phyloP scores from a whole-genome alignment of 1,140 invertebrate species.

The Gryon sp. region DNA sequence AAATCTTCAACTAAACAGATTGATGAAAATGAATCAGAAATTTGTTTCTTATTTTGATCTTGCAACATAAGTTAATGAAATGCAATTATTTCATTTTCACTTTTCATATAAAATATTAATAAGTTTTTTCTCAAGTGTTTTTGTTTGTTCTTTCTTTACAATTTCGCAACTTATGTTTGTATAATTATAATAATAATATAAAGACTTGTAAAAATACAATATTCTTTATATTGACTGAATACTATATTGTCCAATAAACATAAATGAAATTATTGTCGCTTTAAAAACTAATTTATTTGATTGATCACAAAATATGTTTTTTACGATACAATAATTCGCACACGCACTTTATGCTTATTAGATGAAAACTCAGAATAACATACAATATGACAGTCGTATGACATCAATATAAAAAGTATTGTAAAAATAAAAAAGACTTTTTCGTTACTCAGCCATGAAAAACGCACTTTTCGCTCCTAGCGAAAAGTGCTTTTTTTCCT shows the following conservation, averaged over 20 bases:
- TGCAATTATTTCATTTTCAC: neutral
- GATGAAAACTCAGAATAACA: conserved; percentile 49
- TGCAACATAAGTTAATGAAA: too few species aligned
- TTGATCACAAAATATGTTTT: neutral
- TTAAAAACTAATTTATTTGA: conserved; percentile 33
- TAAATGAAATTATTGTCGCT: conserved; percentile 55
- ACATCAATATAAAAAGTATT: conserved; percentile 10
- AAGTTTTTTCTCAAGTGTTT: neutral
- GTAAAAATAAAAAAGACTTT: conserved; percentile 1
- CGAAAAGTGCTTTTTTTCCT: too few species aligned
- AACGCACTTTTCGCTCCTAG: too few species aligned
- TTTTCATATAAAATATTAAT: neutral
- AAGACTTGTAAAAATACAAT: conserved; percentile 53
- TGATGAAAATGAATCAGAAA: too few species aligned
- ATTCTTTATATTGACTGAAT: conserved; percentile 30
- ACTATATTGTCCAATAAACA: conserved; percentile 49
- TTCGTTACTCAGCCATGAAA: too few species aligned
- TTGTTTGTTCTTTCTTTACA: neutral
- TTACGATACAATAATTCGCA: neutral
- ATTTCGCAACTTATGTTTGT: conserved; percentile 13
- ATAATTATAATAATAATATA: conserved; percentile 32
- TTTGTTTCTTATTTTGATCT: too few species aligned
- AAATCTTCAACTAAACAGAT: too few species aligned
- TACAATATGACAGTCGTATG: conserved; percentile 49
- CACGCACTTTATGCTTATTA: conserved; percentile 39